phyloP scores from a whole-genome alignment of 2,797 vertebrate genomes.

The Sphenodon punctatus region DNA sequence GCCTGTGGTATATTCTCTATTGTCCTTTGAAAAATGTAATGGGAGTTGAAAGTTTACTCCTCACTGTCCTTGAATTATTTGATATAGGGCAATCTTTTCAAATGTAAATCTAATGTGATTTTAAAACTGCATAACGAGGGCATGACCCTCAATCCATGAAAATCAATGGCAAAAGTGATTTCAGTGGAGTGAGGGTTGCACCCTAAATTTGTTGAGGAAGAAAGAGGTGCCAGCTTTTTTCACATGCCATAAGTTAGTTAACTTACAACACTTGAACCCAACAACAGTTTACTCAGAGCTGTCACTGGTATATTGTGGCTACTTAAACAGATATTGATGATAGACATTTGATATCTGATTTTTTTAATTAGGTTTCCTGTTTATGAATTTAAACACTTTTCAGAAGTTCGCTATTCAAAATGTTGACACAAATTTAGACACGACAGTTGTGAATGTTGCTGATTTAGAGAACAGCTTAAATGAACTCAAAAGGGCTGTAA shows the following conservation, averaged over 20 bases:
- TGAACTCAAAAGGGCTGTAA: constrained; percentile 16
- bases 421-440: constrained; percentile 1
- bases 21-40: constrained; percentile 27
- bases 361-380: neutral
- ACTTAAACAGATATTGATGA: neutral
- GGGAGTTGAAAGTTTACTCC: constrained; percentile 3
- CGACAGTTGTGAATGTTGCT: neutral
- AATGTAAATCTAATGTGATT: too few species aligned
- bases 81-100: too few species aligned
- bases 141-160: too few species aligned
- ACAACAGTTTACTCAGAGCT: constrained; percentile 17
- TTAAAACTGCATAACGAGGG: too few species aligned
- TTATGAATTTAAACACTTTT: neutral
- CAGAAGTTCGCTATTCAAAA: neutral
- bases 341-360: constrained; percentile 25
- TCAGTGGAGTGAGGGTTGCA: too few species aligned
- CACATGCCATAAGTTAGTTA: too few species aligned
- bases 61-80: neutral
- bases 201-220: too few species aligned
- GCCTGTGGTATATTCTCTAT: constrained; percentile 24
- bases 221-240: too few species aligned
- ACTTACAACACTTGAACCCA: too few species aligned
- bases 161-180: too few species aligned
- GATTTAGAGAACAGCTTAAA: neutral
- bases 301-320: neutral